Evolutionary conservation across 2,113 vertebrate species (phyloP), one percentile per base, ranked within the genome.

Genomic region (Pleuronectes platessa): DNA sequence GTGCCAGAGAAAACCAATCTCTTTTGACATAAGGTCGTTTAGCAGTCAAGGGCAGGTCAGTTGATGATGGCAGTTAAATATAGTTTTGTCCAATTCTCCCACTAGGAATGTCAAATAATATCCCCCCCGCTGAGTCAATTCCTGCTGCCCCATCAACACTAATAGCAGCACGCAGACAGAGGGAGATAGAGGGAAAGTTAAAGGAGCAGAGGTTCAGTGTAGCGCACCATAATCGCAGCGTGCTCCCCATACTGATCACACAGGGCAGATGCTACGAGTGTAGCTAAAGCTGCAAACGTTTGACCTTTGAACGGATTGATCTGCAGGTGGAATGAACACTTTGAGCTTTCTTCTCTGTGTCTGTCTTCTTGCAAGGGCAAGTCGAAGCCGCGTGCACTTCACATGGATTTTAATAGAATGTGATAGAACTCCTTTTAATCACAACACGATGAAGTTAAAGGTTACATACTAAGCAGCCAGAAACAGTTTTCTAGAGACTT

Each of bases 131-230:
- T 14, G 76, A 78, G 78, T 59, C 88, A 62, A 79, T 88, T 89
- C 65, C 60, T 78, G 73, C 31, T 27, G 66, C 72, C 78, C 85
- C 78, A 83, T 88, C 89, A 87, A 68, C 71, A 60, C 71, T 82
- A 81, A 89, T 85, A 84, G 75, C 77, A 78, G 40, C 68, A 37
- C 6, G 21, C 55, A 35, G 70, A 76, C 70, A 80, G 72, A 59
- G 54, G 55, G 64, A 82, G 74, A 82, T 56, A 65, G 37, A 56
- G 4, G 17, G 18, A 18, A 31, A 51, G 47, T 51, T 51, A 18
- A 51, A 51, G 3, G 14, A 51, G 47, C 47, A 51, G 47, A 26
- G 74, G 77, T 74, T 79, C 35, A 84, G 59, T 78, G 74, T 31
- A 45, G 83, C 0, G 85, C 55, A 51, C 4, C 66, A 78, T 83